Conservation (phyloP, 1,140 invertebrate species). For the Panulirus ornatus region DNA sequence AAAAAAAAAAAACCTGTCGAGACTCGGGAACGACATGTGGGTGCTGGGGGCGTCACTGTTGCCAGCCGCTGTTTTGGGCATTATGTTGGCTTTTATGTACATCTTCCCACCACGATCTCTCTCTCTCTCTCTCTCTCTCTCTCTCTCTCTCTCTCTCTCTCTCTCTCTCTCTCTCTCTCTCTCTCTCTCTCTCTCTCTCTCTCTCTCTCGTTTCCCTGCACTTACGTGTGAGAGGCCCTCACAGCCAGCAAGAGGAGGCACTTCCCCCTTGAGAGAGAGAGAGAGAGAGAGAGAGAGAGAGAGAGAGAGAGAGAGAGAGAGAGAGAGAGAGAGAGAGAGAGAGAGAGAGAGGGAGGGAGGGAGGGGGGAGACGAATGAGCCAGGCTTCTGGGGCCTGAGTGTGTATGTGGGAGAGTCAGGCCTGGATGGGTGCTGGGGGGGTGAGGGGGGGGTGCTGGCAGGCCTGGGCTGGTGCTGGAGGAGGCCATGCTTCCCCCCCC, state of each 20-base stretch:
- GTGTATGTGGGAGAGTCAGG: no score
- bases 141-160: constrained; percentile 1
- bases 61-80: no score
- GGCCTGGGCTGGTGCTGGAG: no score
- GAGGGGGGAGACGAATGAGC: no score
- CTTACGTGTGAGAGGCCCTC: background rate
- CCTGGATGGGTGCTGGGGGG: background rate
- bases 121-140: constrained; percentile 27
- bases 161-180: background rate
- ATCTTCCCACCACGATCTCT: background rate
- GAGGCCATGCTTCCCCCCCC: no score
- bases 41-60: no score
- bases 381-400: no score
- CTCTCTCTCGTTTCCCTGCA: background rate
- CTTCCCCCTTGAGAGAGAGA: background rate
- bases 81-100: no score
- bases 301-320: background rate
- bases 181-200: background rate
- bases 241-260: background rate
- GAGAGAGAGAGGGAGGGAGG: background rate
- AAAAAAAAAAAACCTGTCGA: no score
- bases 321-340: background rate
- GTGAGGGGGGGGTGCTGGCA: no score
- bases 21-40: no score
- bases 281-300: constrained; percentile 33